These are phyloP conservation scores for Erebia ligea DNA, from an alignment of 2,888 invertebrate genomes.

Conservation along the genomic window DNA sequence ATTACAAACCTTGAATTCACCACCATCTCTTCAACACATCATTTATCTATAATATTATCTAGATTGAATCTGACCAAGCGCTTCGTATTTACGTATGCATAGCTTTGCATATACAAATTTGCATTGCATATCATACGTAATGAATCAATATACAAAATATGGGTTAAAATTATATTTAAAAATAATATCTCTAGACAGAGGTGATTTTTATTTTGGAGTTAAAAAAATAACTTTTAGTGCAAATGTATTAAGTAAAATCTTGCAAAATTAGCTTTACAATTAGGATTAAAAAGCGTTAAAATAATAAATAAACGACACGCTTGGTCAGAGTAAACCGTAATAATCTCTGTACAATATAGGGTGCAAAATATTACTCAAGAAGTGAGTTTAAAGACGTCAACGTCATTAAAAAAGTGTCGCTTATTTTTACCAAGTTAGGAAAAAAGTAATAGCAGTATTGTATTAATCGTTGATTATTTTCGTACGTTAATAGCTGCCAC, in stretches of 20 bases:
- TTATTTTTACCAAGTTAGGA: slow-evolving; percentile 7
- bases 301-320: neutral
- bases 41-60: neutral
- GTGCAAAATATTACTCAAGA: slow-evolving; percentile 33
- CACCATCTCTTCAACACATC: neutral
- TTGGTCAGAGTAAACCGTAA: slow-evolving; percentile 3
- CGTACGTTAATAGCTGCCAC: too few relatives aligned
- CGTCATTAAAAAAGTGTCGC: slow-evolving; percentile 5
- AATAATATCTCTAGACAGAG: neutral
- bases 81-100: neutral
- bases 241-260: too few relatives aligned
- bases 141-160: neutral
- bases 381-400: slow-evolving; percentile 27
- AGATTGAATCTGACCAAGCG: slow-evolving; percentile 8
- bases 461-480: too few relatives aligned
- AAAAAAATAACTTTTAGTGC: too few relatives aligned
- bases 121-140: neutral
- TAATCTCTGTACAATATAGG: slow-evolving; percentile 30
- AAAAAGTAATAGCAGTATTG: neutral
- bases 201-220: neutral
- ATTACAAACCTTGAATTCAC: neutral
- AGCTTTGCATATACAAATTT: neutral
- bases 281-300: too few relatives aligned
- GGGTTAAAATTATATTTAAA: neutral
- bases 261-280: too few relatives aligned